Evolutionary conservation across 2,888 invertebrate species (phyloP), one percentile per base, ranked within the genome.

Genomic region (Hyalella azteca): DNA sequence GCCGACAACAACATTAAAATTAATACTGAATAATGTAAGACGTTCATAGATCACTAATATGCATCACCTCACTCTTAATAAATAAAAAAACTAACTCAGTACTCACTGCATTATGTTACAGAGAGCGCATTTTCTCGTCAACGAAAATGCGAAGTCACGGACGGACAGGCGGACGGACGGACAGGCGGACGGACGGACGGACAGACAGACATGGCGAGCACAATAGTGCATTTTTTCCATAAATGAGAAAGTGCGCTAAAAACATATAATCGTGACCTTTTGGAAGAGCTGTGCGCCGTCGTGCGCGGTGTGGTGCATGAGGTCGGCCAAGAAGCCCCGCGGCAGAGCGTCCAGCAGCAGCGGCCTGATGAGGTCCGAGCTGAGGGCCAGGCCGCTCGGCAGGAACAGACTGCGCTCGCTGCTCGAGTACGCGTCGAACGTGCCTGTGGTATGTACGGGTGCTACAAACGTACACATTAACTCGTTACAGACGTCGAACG

Each of bases 301-400:
- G 26, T 89, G 88, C 85, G 92, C 91, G 13, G 91, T 91, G 79
- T 91, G 90, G 19, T 90, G 89, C 22, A 93, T 89, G 13, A 93
- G 88, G 83, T 90, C 90, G 4, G 92, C 91, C 32, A 95, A 89
- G 85, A 94, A 92, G 0, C 93, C 94, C 48, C 92, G 90, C 0
- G 94, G 94, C 32, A 94, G 89, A 77, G 91, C 92, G 85, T 93
- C 93, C 73, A 91, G 90, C 54, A 94, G 87, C 78, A 94, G 89
- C 79, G 93, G 93, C 9, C 91, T 90, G 40, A 94, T 89, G 29
- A 95, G 88, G 0, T 93, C 91, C 0, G 93, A 93, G 11, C 86
- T 66, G 45, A 75, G 59, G 29, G 81, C 54, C 0, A 41, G 45
- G 22, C 26, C n/a, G 66, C 39, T 32, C 1, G 66, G 32, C 19